phyloP scores from a whole-genome alignment of 1,140 invertebrate species.

The Tetraneura akinire region DNA sequence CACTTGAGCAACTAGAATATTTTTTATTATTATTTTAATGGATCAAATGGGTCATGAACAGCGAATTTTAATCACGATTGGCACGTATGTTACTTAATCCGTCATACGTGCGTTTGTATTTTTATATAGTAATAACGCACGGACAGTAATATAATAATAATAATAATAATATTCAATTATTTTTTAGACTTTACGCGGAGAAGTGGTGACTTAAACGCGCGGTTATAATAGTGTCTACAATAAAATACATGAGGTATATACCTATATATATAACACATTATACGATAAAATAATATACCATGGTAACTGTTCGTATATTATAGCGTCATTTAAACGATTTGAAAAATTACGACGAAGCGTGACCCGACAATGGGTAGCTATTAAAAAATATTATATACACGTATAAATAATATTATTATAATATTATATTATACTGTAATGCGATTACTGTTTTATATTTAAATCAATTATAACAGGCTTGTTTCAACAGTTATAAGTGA shows the following conservation, averaged over 20 bases:
- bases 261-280: too few relatives aligned
- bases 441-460: slow-evolving; percentile 28
- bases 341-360: slow-evolving; percentile 46
- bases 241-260: too few relatives aligned
- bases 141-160: too few relatives aligned
- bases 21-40: slow-evolving; percentile 40
- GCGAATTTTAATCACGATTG: slow-evolving; percentile 49
- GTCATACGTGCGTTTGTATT: slow-evolving; percentile 10
- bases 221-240: not conserved
- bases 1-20: slow-evolving; percentile 17
- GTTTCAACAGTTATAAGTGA: not conserved
- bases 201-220: slow-evolving; percentile 36
- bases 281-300: too few relatives aligned
- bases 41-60: slow-evolving; percentile 51
- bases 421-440: too few relatives aligned
- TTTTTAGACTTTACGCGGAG: slow-evolving; percentile 3
- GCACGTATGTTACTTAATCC: slow-evolving; percentile 46
- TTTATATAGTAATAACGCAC: not conserved
- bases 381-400: not conserved
- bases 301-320: not conserved
- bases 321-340: slow-evolving; percentile 14
- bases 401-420: not conserved
- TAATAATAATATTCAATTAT: slow-evolving; percentile 36
- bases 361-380: not conserved
- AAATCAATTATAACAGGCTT: slow-evolving; percentile 8